phyloP scores from a whole-genome alignment of 1,140 invertebrate genomes.

The Protaetia brevitarsis region DNA sequence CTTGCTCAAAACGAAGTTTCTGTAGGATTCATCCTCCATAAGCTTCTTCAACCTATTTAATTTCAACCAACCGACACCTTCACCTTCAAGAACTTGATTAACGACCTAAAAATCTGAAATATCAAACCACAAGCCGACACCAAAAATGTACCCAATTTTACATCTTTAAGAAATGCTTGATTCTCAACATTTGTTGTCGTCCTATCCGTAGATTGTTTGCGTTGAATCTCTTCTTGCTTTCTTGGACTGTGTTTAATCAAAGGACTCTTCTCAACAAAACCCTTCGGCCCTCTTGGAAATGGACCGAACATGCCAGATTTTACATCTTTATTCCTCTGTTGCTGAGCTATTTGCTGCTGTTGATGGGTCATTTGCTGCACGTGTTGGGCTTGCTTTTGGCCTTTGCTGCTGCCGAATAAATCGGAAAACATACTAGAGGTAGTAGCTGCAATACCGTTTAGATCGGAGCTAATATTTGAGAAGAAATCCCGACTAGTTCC shows the following conservation, averaged over 20 bases:
- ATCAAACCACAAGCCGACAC: not conserved
- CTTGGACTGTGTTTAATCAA: conserved; percentile 80
- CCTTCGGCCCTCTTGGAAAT: conserved; percentile 75
- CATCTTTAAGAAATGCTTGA: conserved; percentile 83
- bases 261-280: conserved; percentile 84
- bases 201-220: conserved; percentile 64
- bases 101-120: conserved; percentile 64
- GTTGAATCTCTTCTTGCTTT: conserved; percentile 62
- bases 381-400: conserved; percentile 35
- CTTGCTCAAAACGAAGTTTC: conserved; percentile 93
- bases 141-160: conserved; percentile 49
- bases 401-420: conserved; percentile 68
- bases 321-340: conserved; percentile 55
- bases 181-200: conserved; percentile 78
- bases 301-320: conserved; percentile 62
- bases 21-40: conserved; percentile 98
- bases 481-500: conserved; percentile 78
- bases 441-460: conserved; percentile 86
- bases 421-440: conserved; percentile 90
- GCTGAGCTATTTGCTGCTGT: conserved; percentile 47
- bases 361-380: conserved; percentile 27
- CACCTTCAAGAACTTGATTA: conserved; percentile 87
- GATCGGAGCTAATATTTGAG: conserved; percentile 82
- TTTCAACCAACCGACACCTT: conserved; percentile 97
- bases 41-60: conserved; percentile 90